phyloP scores from a whole-genome alignment of 2,113 vertebrate species.

The Fulmarus glacialis region DNA sequence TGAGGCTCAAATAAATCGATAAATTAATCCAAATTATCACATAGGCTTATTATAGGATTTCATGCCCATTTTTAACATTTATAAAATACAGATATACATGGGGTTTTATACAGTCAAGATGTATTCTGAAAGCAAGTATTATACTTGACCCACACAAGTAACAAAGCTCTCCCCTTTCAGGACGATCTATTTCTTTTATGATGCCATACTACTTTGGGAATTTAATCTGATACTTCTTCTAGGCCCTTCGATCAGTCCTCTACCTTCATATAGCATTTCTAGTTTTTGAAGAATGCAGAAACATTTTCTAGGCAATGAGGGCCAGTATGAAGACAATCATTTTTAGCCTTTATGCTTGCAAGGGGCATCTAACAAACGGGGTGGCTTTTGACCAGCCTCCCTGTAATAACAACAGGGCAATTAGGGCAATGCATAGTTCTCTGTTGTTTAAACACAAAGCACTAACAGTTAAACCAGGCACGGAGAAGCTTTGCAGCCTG shows the following conservation, averaged over 20 bases:
- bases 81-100: neutral
- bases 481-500: neutral
- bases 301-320: neutral
- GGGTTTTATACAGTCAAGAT: neutral
- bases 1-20: neutral
- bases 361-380: neutral
- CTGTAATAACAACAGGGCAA: neutral
- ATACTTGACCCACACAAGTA: neutral
- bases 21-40: neutral
- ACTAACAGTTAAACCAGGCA: neutral
- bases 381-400: neutral
- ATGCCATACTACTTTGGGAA: neutral
- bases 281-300: neutral
- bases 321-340: neutral
- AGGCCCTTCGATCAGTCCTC: neutral
- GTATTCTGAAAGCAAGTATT: neutral
- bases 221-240: neutral
- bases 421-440: accelerated
- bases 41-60: neutral
- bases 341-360: neutral
- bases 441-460: neutral
- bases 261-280: neutral
- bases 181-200: neutral
- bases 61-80: neutral
- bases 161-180: neutral